Base-by-base conservation (phyloP, 2,888 invertebrate genomes). In the Allygus modestus region DNA sequence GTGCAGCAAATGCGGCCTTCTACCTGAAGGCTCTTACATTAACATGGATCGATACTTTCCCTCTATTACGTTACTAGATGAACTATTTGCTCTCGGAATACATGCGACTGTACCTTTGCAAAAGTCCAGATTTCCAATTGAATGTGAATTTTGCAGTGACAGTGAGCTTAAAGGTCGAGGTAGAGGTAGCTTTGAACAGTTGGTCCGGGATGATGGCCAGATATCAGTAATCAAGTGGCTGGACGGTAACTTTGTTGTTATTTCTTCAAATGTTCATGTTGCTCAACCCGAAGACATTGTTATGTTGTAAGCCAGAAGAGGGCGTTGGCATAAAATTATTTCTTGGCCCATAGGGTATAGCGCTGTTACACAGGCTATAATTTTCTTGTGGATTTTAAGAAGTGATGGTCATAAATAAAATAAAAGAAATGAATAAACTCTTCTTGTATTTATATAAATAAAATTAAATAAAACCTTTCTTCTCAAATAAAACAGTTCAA, bases 161-260 rank as follows among this genome's bases (percentile, higher is more conserved):
- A 28, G 15, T 51, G 81, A 51, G 17, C 31, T 81, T 31, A 2
- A 28, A 17, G 31, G 12, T 1, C 31, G 23, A 54, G 81, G 81
- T 4, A 43, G 54, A 54, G 81, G 81, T 17, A 81, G 51, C 81
- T 54, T 54, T 54, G 54, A 26, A 2, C 81, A 81, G 33, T n/a
- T 58, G 54, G 51, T 81, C 0, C 23, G 81, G 12, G 81, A 81
- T 26, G 81, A 81, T 81, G 81, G 81, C 20, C 81, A 81, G 51
- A 7, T 81, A 11, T 28, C 81, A 51, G 12, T 12, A 15, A 33
- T 81, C 20, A 81, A 81, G 28, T 81, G 81, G 81, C 1, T 54
- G 28, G 81, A 81, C 33, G 26, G 81, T 20, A 77, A 46, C 28
- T 46, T 37, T 77, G 41, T 77, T 2, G 77, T 77, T 0, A 77